Evolutionary conservation across 2,888 invertebrate species (phyloP).

Genomic region (Torymus tubicola): DNA sequence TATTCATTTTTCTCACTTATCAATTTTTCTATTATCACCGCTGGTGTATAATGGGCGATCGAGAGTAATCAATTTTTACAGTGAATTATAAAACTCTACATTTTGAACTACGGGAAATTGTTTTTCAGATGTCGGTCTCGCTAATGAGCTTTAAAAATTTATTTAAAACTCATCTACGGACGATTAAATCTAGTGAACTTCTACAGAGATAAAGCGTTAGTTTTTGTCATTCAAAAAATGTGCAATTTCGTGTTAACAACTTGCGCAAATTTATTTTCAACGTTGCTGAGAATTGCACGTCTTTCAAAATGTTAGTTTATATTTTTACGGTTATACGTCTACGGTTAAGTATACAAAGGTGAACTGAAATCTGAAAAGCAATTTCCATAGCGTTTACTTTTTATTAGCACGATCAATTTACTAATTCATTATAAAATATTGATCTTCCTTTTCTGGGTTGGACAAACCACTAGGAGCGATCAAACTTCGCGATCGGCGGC

Average conservation of each 20-base stretch:
- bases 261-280: slow-evolving; percentile 26
- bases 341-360: slow-evolving; percentile 31
- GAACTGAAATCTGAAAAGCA: slow-evolving; percentile 33
- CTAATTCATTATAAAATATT: slow-evolving; percentile 56
- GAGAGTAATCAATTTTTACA: slow-evolving; percentile 46
- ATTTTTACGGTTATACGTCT: slow-evolving; percentile 31
- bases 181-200: slow-evolving; percentile 5
- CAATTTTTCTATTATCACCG: slow-evolving; percentile 13
- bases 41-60: slow-evolving; percentile 26
- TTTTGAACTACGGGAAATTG: slow-evolving; percentile 31
- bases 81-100: slow-evolving; percentile 51
- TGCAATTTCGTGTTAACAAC: slow-evolving; percentile 42
- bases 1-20: slow-evolving; percentile 21
- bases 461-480: slow-evolving; percentile 32
- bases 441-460: slow-evolving; percentile 40
- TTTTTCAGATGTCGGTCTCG: slow-evolving; percentile 22
- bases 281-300: slow-evolving; percentile 30
- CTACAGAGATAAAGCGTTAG: slow-evolving; percentile 25
- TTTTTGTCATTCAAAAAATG: slow-evolving; percentile 32
- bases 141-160: slow-evolving; percentile 24
- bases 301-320: slow-evolving; percentile 26
- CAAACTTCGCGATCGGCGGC: slow-evolving; percentile 58
- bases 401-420: slow-evolving; percentile 45
- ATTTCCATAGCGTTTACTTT: slow-evolving; percentile 22
- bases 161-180: slow-evolving; percentile 30